Conservation (phyloP, 2,888 invertebrate species). For the Saturnia japonica region DNA sequence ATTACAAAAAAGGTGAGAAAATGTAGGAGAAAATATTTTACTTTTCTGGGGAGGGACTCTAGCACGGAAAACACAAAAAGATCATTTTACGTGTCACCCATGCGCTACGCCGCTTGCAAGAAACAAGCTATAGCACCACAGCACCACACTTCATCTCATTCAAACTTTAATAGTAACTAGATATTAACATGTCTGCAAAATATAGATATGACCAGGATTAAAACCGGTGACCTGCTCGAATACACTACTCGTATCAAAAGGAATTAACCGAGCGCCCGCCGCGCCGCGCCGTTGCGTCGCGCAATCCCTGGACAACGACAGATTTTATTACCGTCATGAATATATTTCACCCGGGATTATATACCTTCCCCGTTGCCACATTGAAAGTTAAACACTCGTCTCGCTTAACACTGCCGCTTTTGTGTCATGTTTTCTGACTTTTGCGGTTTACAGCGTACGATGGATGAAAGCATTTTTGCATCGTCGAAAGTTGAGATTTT, state of each 20-base stretch:
- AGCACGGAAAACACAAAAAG: too few species aligned
- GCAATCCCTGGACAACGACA: slow-evolving; percentile 56
- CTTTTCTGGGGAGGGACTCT: too few species aligned
- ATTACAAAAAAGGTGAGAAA: too few species aligned
- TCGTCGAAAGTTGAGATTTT: neutral
- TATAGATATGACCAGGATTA: slow-evolving; percentile 7
- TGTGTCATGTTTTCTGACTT: neutral
- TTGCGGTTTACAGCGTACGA: neutral
- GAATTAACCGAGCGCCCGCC: slow-evolving; percentile 11
- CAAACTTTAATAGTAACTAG: neutral
- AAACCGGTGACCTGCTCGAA: neutral
- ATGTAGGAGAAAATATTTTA: too few species aligned
- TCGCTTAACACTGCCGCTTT: slow-evolving; percentile 5
- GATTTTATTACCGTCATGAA: slow-evolving; percentile 79
- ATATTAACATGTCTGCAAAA: slow-evolving; percentile 2
- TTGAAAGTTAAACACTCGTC: neutral
- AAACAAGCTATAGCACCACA: neutral
- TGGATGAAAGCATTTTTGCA: neutral
- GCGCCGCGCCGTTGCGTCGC: neutral
- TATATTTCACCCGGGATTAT: slow-evolving; percentile 66
- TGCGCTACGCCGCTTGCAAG: too few species aligned
- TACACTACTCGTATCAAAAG: slow-evolving; percentile 5
- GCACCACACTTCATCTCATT: neutral
- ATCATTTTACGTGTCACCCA: too few species aligned
- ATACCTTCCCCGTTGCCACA: neutral